Base-by-base conservation (phyloP, 2,797 vertebrate species). In the Protonibea diacanthus region DNA sequence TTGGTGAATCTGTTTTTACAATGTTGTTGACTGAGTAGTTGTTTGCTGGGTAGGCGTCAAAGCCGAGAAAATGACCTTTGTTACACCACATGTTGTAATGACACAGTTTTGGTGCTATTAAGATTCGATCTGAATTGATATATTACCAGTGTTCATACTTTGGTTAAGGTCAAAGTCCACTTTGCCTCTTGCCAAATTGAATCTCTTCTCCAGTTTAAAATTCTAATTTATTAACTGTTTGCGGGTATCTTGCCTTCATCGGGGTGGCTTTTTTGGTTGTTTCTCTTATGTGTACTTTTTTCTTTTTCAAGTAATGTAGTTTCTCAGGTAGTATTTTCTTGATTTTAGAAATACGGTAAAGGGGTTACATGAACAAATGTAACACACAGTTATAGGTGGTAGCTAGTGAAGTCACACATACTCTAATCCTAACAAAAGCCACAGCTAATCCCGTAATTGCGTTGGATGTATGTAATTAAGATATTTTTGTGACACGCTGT, bases 21-120 rank as follows among this genome's bases (percentile, higher is more conserved):
- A 48, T 38, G 5, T 33, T 67, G 27, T 56, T 58, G 9, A 11
- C 23, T 48, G 6, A 40, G 27, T 48, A 13, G 23, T 60, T 25
- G 27, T 14, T 70, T 64, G 60, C 17, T 49, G 52, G 33, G n/a
- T 44, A 5, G 6, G 23, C 62, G 45, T 52, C 25, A 53, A 45
- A 78, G 58, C 3, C n/a, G 56, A 56, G 42, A 67, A 71, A 73
- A 81, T 27, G 21, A 76, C 53, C 21, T 73, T 77, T 60, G 58
- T 40, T 61, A 9, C 49, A 15, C 66, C 17, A 55, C 47, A 7
- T 21, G 17, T 45, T 80, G 23, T 11, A 20, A 57, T 75, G 21
- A 66, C 15, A 55, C 27, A 42, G 11, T 52, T 73, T 29, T 71
- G 42, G 49, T 48, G 9, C 69, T 48, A 18, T 42, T 29, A 75